Conservation (phyloP, 2,113 vertebrate genomes). For the Thomomys bottae region DNA sequence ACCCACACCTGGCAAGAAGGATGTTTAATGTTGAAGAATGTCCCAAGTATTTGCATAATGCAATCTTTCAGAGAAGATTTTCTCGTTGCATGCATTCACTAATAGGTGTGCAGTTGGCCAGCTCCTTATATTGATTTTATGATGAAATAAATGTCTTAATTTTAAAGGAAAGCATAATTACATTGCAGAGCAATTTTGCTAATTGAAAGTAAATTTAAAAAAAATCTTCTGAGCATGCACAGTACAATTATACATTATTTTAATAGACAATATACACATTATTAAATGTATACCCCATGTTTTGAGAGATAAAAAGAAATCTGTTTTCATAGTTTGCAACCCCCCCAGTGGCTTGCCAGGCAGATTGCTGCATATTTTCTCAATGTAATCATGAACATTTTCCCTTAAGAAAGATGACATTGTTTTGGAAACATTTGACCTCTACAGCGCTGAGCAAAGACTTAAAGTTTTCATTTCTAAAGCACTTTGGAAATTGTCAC, state of each 20-base stretch:
- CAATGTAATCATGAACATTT: slow-evolving; percentile 19
- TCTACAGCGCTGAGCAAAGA: not conserved
- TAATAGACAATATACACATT: not conserved
- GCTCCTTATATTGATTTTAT: not conserved
- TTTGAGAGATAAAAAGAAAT: not conserved
- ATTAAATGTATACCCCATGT: slow-evolving; percentile 2
- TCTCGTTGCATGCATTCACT: not conserved
- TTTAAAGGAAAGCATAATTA: not conserved
- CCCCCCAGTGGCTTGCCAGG: not conserved
- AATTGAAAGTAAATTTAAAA: not conserved
- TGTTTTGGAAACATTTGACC: slow-evolving; percentile 29
- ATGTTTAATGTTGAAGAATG: not conserved
- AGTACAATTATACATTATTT: not conserved
- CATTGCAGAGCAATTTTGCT: not conserved
- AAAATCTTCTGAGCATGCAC: not conserved
- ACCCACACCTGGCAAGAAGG: not conserved
- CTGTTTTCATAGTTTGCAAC: slow-evolving; percentile 20
- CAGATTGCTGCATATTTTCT: not conserved
- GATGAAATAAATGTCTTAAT: not conserved
- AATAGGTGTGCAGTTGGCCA: not conserved
- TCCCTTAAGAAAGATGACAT: not conserved
- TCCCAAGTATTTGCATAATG: not conserved
- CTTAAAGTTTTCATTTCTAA: not conserved
- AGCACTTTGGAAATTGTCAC: not conserved
- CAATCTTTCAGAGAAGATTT: not conserved